phyloP scores from a whole-genome alignment of 2,888 invertebrate genomes.

The Latrodectus hesperus region DNA sequence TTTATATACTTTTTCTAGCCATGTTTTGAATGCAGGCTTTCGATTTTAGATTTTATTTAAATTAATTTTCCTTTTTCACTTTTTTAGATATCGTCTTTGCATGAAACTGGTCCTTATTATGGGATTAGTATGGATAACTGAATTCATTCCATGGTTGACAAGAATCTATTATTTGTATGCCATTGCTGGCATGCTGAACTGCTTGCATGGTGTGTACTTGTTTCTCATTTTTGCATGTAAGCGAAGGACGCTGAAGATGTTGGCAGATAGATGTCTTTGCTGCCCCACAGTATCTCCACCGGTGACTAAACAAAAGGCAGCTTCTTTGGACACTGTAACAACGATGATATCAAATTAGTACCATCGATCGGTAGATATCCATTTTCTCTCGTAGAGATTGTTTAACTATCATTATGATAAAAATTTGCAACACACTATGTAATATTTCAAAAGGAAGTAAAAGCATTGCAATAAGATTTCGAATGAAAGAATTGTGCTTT shows the following conservation, averaged over 20 bases:
- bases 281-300: neutral
- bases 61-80: neutral
- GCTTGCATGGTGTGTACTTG: conserved; percentile 72
- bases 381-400: too few species aligned
- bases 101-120: conserved; percentile 71
- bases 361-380: too few species aligned
- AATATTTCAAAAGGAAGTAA: too few species aligned
- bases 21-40: too few species aligned
- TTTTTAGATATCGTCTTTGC: conserved; percentile 71
- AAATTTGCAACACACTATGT: too few species aligned
- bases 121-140: conserved; percentile 72
- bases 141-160: conserved; percentile 71
- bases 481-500: too few species aligned
- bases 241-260: conserved; percentile 39
- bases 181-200: conserved; percentile 70
- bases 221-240: conserved; percentile 74
- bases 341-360: conserved; percentile 3
- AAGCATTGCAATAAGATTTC: too few species aligned
- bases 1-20: too few species aligned
- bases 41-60: too few species aligned
- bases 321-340: conserved; percentile 50
- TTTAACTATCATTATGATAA: too few species aligned
- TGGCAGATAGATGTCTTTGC: neutral
- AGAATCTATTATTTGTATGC: conserved; percentile 69
- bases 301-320: conserved; percentile 1